phyloP scores from a whole-genome alignment of 2,888 invertebrate species.

The Alsophila aescularia region DNA sequence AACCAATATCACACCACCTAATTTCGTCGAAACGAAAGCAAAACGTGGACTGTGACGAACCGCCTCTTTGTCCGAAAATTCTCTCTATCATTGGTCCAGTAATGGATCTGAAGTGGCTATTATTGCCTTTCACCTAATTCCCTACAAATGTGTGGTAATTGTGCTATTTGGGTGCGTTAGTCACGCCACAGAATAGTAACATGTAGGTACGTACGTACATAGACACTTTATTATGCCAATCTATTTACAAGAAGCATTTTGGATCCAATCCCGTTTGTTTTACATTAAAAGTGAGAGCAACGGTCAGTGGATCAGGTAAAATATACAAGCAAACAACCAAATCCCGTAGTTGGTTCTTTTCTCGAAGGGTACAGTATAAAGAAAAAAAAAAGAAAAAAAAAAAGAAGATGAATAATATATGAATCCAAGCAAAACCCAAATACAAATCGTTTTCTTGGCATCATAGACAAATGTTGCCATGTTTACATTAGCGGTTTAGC shows the following conservation, averaged over 20 bases:
- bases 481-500: too few species aligned
- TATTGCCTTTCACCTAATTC: constrained; percentile 70
- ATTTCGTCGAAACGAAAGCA: constrained; percentile 44
- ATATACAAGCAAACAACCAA: too few species aligned
- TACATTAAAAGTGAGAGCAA: constrained; percentile 36
- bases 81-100: constrained; percentile 58
- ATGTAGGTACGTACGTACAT: background rate
- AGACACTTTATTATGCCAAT: background rate
- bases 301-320: constrained; percentile 18
- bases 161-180: constrained; percentile 40
- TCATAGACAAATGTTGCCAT: too few species aligned
- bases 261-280: constrained; percentile 9
- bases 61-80: constrained; percentile 53
- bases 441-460: too few species aligned
- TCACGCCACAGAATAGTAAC: constrained; percentile 11
- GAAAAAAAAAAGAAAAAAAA: too few species aligned
- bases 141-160: constrained; percentile 31
- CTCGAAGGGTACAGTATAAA: background rate
- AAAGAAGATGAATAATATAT: too few species aligned
- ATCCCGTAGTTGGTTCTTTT: too few species aligned
- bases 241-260: constrained; percentile 28
- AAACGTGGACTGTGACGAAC: constrained; percentile 55
- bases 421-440: too few species aligned
- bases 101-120: constrained; percentile 67
- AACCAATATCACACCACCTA: constrained; percentile 37